Conservation (phyloP, 2,888 invertebrate genomes). For the Hypsopygia costalis region DNA sequence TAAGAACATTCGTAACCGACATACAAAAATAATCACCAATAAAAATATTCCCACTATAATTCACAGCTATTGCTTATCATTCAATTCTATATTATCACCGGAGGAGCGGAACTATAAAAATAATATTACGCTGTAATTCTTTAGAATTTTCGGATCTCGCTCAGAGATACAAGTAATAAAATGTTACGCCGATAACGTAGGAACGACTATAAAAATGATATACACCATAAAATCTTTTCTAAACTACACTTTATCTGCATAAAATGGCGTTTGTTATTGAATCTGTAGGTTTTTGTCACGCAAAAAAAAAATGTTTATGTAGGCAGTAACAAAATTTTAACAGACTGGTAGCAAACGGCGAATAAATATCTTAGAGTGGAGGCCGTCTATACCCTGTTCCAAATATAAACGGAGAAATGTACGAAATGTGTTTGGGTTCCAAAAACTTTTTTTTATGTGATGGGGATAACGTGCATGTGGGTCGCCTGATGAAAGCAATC, state of each 20-base stretch:
- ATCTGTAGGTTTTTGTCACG: not conserved
- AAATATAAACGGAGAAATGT: too few species aligned
- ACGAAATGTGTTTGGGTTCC: too few species aligned
- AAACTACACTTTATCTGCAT: slow-evolving; percentile 20
- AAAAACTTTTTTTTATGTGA: too few species aligned
- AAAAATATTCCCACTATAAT: not conserved
- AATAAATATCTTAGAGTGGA: too few species aligned
- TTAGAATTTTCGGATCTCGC: slow-evolving; percentile 15
- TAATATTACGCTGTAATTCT: slow-evolving; percentile 19
- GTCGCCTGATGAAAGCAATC: too few species aligned
- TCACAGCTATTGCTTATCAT: not conserved
- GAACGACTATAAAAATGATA: slow-evolving; percentile 12
- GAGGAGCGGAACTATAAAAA: slow-evolving; percentile 21
- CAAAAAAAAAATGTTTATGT: too few species aligned
- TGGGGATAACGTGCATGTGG: too few species aligned
- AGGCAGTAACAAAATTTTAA: too few species aligned
- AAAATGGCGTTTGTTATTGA: slow-evolving; percentile 5
- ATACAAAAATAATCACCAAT: too few species aligned
- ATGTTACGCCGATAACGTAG: not conserved
- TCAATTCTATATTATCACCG: not conserved
- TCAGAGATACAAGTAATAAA: slow-evolving; percentile 17
- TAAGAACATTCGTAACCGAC: too few species aligned
- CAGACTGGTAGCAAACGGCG: too few species aligned
- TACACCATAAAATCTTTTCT: slow-evolving; percentile 17
- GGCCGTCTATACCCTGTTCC: too few species aligned